These are phyloP conservation scores for Mionectes olivaceus DNA, from an alignment of 2,797 vertebrate genomes.

Conservation along the genomic window DNA sequence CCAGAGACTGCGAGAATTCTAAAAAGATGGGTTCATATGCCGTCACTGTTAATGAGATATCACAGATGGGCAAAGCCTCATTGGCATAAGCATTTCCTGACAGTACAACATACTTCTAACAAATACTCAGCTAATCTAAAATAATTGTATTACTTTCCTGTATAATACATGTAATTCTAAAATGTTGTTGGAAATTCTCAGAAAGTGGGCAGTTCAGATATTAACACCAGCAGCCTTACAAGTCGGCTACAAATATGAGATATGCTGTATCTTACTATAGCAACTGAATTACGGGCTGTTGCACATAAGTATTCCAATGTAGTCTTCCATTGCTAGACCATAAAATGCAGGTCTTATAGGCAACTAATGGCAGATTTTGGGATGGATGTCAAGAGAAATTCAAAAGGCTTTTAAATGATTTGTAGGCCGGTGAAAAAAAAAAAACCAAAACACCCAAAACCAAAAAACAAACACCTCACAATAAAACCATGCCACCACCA, in stretches of 20 bases:
- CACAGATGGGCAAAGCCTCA: background rate
- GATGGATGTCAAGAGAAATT: background rate
- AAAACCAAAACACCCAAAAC: background rate
- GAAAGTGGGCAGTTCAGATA: background rate
- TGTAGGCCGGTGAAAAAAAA: background rate
- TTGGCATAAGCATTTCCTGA: background rate
- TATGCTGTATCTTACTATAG: background rate
- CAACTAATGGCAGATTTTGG: background rate
- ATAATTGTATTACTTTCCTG: background rate
- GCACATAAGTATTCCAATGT: background rate
- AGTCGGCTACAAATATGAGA: background rate
- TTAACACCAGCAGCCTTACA: background rate
- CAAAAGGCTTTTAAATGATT: background rate
- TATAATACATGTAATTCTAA: background rate
- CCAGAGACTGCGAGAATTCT: background rate
- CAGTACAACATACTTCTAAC: background rate
- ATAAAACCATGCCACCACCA: background rate
- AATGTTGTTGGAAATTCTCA: background rate
- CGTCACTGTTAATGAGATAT: background rate
- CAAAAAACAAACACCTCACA: accelerated
- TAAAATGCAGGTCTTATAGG: background rate
- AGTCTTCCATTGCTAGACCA: background rate
- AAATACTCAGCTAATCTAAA: background rate
- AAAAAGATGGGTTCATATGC: background rate
- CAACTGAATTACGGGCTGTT: background rate